phyloP scores from a whole-genome alignment of 2,888 invertebrate species.

The Digitonthophagus gazella region DNA sequence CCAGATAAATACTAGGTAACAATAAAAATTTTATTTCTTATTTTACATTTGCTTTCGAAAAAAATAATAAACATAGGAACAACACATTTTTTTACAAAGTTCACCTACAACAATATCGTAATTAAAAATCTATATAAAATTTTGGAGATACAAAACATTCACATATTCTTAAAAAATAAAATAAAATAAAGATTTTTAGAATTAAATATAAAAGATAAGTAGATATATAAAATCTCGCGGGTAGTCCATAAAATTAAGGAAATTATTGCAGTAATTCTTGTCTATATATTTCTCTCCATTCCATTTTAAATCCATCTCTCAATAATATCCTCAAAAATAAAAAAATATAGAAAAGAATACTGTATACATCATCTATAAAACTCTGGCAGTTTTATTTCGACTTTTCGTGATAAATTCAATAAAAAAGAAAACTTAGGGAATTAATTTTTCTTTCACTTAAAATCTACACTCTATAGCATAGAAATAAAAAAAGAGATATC shows the following conservation, averaged over 20 bases:
- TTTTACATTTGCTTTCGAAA: not conserved
- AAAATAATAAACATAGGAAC: not conserved
- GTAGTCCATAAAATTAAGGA: not conserved
- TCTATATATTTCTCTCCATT: not conserved
- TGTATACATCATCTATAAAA: not conserved
- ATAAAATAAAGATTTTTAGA: not conserved
- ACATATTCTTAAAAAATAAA: not conserved
- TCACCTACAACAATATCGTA: too few species aligned
- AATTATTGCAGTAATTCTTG: not conserved
- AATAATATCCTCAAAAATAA: not conserved
- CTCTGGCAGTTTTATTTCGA: too few species aligned
- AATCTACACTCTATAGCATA: constrained; percentile 6
- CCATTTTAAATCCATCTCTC: too few species aligned
- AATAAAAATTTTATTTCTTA: not conserved
- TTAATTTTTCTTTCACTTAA: not conserved
- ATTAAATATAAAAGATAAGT: not conserved
- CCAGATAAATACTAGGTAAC: not conserved
- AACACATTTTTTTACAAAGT: not conserved
- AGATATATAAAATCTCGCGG: not conserved
- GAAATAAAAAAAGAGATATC: constrained; percentile 16
- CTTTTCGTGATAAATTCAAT: too few species aligned
- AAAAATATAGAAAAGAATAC: not conserved
- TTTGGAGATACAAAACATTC: not conserved
- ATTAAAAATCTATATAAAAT: not conserved
- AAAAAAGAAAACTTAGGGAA: not conserved